Percentiles rank a stretch among this genome's conserved stretches.
Evolutionary conservation across 2,797 vertebrate species (phyloP).

Genomic region (Podargus strigoides): DNA sequence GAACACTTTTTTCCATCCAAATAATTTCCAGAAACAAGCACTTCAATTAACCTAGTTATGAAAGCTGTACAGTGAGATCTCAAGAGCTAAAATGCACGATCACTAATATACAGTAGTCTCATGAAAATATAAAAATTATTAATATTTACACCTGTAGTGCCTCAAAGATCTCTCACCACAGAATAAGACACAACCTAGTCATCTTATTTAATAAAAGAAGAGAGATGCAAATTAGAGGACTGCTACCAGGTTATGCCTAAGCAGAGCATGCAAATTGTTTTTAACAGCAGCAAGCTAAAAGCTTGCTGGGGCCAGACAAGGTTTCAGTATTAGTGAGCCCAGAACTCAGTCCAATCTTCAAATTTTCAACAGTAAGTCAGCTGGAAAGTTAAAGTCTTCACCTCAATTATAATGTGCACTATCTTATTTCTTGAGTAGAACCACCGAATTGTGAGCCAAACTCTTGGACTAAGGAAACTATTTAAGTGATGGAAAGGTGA

Average conservation of each 20-base stretch:
- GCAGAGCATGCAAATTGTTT: not conserved
- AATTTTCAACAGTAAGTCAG: not conserved
- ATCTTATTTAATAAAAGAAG: fast-evolving
- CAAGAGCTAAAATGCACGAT: not conserved
- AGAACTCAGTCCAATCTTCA: not conserved
- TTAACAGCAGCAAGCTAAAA: not conserved
- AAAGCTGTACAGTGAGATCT: not conserved
- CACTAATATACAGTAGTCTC: not conserved
- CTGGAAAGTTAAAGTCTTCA: not conserved
- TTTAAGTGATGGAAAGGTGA: not conserved
- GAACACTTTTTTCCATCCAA: not conserved
- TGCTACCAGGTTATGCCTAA: not conserved
- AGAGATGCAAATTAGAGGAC: not conserved
- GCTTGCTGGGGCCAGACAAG: not conserved
- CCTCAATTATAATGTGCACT: not conserved
- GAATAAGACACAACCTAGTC: not conserved
- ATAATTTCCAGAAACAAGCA: not conserved
- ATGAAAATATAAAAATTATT: not conserved
- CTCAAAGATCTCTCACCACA: not conserved
- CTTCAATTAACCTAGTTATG: not conserved
- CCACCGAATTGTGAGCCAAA: not conserved
- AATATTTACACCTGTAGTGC: not conserved
- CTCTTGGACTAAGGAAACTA: not conserved
- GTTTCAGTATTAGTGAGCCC: not conserved
- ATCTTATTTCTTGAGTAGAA: not conserved